Evolutionary conservation across 2,113 vertebrate genomes (phyloP).

Genomic region (Procapra przewalskii): DNA sequence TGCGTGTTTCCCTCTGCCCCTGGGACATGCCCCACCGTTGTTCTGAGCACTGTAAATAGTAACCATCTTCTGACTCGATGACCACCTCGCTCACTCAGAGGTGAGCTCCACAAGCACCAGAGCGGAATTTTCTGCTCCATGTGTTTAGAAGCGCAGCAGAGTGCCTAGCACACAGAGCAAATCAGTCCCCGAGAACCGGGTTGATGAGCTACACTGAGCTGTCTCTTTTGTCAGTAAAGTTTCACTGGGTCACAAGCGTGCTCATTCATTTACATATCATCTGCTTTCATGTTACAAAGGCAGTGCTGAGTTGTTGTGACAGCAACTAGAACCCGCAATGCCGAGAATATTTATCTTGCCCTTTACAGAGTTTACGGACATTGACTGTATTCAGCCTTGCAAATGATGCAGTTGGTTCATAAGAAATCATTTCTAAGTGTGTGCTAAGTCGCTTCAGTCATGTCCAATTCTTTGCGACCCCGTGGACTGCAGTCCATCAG

Average conservation of each 20-base stretch:
- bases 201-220: neutral
- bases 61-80: neutral
- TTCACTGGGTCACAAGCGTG: neutral
- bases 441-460: neutral
- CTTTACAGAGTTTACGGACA: neutral
- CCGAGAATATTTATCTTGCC: neutral
- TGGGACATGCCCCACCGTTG: fast-evolving
- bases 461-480: neutral
- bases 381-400: neutral
- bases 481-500: neutral
- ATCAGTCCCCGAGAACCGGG: neutral
- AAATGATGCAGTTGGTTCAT: neutral
- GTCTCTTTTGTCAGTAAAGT: neutral
- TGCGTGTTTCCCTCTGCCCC: neutral
- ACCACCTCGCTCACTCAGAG: neutral
- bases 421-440: neutral
- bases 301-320: neutral
- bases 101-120: fast-evolving
- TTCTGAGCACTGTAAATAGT: no score
- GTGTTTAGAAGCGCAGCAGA: neutral
- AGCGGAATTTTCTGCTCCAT: neutral
- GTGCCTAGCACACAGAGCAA: neutral
- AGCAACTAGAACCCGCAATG: neutral
- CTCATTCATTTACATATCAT: neutral
- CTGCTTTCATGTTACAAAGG: neutral